A percentile compares a stretch with the other conserved stretches of the same genome.
Conservation (phyloP, 2,113 vertebrate species). For the Ellobius talpinus region DNA sequence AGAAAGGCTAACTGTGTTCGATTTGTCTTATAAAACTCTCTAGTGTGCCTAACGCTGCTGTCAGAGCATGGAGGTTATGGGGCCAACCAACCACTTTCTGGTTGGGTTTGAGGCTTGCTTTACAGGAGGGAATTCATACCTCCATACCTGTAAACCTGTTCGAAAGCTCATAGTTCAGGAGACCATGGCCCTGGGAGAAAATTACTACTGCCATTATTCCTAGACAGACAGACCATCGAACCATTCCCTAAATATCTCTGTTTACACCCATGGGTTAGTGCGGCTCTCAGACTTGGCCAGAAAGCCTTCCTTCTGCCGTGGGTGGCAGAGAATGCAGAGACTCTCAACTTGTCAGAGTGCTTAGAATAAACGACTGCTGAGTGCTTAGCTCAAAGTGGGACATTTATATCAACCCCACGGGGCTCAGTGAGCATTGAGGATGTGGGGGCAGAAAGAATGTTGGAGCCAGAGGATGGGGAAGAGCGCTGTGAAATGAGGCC, state of each 20-base stretch:
- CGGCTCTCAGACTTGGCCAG: not conserved
- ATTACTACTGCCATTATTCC: not conserved
- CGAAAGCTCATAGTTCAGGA: not conserved
- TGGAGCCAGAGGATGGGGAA: not conserved
- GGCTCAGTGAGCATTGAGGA: not conserved
- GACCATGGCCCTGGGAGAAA: not conserved
- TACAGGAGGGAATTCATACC: not conserved
- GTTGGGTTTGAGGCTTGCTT: not conserved
- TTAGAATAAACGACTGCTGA: not conserved
- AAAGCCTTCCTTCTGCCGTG: too few relatives aligned
- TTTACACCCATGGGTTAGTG: not conserved
- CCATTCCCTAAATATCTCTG: not conserved
- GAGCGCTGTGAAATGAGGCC: too few relatives aligned
- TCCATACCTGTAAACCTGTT: not conserved
- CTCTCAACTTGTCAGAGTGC: not conserved
- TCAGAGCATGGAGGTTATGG: not conserved
- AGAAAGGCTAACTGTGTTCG: not conserved
- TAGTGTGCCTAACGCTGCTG: not conserved
- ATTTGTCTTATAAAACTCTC: not conserved
- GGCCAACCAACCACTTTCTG: too few relatives aligned
- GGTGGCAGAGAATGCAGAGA: not conserved
- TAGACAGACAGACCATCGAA: not conserved
- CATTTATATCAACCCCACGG: too few relatives aligned
- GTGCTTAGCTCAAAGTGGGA: too few relatives aligned
- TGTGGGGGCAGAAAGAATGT: not conserved